A percentile compares a stretch with the other conserved stretches of the same genome.
Conservation (phyloP, 2,888 invertebrate genomes). For the Geotrupes spiniger region DNA sequence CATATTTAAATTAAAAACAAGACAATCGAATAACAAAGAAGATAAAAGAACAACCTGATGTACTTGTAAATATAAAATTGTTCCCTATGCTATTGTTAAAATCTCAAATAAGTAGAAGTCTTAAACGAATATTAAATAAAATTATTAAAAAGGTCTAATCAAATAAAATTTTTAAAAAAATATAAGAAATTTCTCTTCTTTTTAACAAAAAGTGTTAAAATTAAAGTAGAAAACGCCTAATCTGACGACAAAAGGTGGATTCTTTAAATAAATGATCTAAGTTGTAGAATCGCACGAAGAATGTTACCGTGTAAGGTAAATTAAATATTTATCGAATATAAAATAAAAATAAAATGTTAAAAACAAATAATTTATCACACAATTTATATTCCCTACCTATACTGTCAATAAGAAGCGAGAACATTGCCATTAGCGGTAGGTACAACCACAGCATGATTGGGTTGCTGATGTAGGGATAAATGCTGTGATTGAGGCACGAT, state of each 20-base stretch:
- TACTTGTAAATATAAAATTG: too few species aligned
- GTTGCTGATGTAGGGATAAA: conserved; percentile 42
- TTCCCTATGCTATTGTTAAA: too few species aligned
- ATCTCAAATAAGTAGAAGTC: too few species aligned
- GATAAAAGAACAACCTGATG: too few species aligned
- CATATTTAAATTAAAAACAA: too few species aligned
- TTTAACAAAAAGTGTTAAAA: not conserved
- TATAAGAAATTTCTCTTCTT: not conserved
- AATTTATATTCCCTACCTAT: conserved; percentile 15
- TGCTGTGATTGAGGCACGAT: conserved; percentile 37
- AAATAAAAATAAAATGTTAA: conserved; percentile 4
- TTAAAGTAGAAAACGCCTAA: not conserved
- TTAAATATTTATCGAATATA: not conserved
- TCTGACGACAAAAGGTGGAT: too few species aligned
- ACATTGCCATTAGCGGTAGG: conserved; percentile 56
- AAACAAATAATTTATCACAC: conserved; percentile 15
- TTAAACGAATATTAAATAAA: too few species aligned
- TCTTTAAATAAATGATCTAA: too few species aligned
- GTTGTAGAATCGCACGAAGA: not conserved
- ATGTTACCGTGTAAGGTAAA: not conserved
- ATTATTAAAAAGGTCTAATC: too few species aligned
- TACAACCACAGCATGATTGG: conserved; percentile 56
- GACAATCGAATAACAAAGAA: too few species aligned
- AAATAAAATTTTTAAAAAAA: not conserved
- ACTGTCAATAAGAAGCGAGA: conserved; percentile 51